These are phyloP conservation scores for Eurystomus gularis DNA, from an alignment of 2,113 vertebrate genomes.

Conservation along the genomic window DNA sequence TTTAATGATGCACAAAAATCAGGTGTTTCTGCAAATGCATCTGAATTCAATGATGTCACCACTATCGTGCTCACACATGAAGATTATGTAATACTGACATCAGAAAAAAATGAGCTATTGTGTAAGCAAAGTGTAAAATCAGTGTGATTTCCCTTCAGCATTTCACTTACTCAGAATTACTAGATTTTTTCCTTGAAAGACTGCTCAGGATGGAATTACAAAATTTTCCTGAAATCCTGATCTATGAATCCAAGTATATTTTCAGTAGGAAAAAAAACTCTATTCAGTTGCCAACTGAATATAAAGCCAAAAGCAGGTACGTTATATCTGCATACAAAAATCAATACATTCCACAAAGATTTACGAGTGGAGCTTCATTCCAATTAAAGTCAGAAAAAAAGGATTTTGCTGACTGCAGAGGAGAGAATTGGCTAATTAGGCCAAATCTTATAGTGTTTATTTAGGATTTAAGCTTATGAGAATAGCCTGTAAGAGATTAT, in stretches of 20 bases:
- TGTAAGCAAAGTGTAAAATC: not conserved
- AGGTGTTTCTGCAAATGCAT: not conserved
- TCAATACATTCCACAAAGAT: not conserved
- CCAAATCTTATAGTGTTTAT: not conserved
- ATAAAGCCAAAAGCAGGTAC: not conserved
- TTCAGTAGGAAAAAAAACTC: not conserved
- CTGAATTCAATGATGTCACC: not conserved
- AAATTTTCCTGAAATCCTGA: not conserved
- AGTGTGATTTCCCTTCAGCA: not conserved
- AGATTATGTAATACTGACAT: not conserved
- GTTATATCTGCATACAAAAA: not conserved
- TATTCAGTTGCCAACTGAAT: not conserved
- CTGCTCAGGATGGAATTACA: not conserved
- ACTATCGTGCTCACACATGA: rapidly evolving
- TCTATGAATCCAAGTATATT: not conserved
- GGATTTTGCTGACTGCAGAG: not conserved
- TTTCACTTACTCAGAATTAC: not conserved
- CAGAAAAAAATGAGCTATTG: not conserved
- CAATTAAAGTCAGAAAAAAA: not conserved
- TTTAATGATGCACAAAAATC: not conserved
- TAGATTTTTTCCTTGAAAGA: not conserved
- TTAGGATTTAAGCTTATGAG: not conserved
- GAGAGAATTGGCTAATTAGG: constrained; percentile 11
- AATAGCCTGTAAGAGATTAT: not conserved
- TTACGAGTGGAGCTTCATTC: not conserved